phyloP scores from a whole-genome alignment of 1,140 invertebrate species.

The Dendrolimus punctatus region DNA sequence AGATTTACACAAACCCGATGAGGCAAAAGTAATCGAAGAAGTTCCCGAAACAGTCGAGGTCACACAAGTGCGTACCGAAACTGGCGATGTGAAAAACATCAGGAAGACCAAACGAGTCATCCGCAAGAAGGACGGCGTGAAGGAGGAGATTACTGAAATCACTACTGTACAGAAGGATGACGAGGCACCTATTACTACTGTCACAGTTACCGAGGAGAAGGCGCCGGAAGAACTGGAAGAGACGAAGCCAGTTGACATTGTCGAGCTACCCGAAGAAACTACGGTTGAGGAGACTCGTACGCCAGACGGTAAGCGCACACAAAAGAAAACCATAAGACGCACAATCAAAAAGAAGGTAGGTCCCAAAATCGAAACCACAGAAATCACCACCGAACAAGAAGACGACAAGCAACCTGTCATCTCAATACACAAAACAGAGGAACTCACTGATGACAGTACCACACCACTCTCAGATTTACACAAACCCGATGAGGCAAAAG shows the following conservation, averaged over 20 bases:
- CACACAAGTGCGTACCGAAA: constrained; percentile 38
- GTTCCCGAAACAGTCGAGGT: constrained; percentile 42
- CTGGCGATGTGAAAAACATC: constrained; percentile 45
- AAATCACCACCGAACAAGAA: constrained; percentile 35
- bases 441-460: constrained; percentile 19
- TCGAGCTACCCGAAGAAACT: constrained; percentile 52
- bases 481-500: constrained; percentile 10
- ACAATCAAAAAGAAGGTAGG: constrained; percentile 22
- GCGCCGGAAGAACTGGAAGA: constrained; percentile 14
- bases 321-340: constrained; percentile 47
- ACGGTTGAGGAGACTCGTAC: constrained; percentile 19
- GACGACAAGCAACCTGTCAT: constrained; percentile 32
- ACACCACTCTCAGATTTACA: constrained; percentile 9
- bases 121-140: constrained; percentile 51
- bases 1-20: constrained; percentile 25
- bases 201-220: constrained; percentile 27
- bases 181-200: constrained; percentile 45
- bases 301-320: constrained; percentile 37
- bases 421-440: constrained; percentile 21
- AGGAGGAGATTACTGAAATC: constrained; percentile 64
- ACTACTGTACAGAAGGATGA: constrained; percentile 69
- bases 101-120: constrained; percentile 49
- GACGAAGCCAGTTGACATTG: constrained; percentile 9
- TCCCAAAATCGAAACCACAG: constrained; percentile 20
- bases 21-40: constrained; percentile 35